Evolutionary conservation across 2,797 vertebrate genomes (phyloP).

Genomic region (Clarias pachynema): DNA sequence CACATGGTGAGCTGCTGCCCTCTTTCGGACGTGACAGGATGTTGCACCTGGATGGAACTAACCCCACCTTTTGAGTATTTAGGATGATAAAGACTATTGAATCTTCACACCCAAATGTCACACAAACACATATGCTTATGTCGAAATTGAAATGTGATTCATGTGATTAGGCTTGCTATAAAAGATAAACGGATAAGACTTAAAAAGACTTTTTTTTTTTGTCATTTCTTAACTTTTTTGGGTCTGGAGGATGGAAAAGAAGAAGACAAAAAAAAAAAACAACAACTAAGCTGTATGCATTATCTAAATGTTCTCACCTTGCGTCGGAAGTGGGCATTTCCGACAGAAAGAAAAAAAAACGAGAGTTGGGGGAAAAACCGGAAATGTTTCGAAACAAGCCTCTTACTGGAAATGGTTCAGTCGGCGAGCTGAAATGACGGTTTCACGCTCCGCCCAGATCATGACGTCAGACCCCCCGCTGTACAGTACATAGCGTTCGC

Average conservation of each 20-base stretch:
- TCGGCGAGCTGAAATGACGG: constrained; percentile 36
- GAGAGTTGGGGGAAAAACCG: neutral
- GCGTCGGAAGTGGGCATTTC: constrained; percentile 20
- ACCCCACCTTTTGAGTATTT: neutral
- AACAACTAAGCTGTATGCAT: neutral
- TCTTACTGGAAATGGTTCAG: constrained; percentile 49
- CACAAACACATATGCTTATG: neutral
- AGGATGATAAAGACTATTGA: neutral
- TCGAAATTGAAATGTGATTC: neutral
- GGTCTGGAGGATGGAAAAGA: neutral
- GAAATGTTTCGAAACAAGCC: constrained; percentile 48
- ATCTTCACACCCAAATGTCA: neutral
- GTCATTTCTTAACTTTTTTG: neutral
- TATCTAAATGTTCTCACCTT: neutral
- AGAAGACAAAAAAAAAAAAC: neutral
- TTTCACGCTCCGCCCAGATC: constrained; percentile 33
- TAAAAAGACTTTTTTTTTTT: too few species aligned
- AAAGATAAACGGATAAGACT: neutral
- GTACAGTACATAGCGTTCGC: neutral
- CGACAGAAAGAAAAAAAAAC: neutral
- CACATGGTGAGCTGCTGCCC: constrained; percentile 28
- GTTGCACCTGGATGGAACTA: neutral
- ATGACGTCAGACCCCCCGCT: neutral
- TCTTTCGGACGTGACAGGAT: constrained; percentile 8
- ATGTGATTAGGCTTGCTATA: neutral